A percentile compares a stretch with the other conserved stretches of the same genome.
Conservation (phyloP, 2,797 vertebrate genomes). For the Gadopsis marmoratus region DNA sequence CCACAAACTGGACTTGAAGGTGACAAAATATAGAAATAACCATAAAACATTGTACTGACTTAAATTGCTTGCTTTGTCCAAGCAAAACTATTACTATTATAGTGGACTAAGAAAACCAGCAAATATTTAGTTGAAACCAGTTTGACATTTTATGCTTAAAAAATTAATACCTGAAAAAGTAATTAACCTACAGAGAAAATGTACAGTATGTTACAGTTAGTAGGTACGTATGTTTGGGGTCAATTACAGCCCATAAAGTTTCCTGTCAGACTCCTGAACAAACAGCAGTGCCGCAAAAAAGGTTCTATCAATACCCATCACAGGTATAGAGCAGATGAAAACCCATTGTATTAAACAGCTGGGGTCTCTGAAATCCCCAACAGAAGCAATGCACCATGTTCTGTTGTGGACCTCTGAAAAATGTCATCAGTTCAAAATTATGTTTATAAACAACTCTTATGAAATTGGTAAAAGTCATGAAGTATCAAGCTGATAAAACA, state of each 20-base stretch:
- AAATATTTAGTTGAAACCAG: neutral
- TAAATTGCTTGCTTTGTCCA: neutral
- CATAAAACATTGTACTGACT: neutral
- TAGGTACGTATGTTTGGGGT: neutral
- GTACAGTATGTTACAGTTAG: neutral
- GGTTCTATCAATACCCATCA: neutral
- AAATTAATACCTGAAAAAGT: neutral
- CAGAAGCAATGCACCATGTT: neutral
- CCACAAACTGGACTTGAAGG: neutral
- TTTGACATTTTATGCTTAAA: neutral
- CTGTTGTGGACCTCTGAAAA: neutral
- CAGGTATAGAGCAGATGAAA: neutral
- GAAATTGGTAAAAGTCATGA: neutral
- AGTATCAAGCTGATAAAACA: neutral
- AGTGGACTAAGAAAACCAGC: neutral
- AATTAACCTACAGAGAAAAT: neutral
- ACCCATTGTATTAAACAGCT: neutral
- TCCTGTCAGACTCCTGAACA: neutral
- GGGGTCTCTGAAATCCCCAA: neutral
- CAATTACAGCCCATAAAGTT: neutral
- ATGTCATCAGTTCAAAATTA: neutral
- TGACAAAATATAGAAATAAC: neutral
- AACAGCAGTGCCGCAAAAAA: neutral
- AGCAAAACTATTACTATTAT: neutral
- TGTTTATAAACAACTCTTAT: neutral